Evolutionary conservation across 1,140 invertebrate genomes (phyloP).

Genomic region (Saccostrea glomerata): DNA sequence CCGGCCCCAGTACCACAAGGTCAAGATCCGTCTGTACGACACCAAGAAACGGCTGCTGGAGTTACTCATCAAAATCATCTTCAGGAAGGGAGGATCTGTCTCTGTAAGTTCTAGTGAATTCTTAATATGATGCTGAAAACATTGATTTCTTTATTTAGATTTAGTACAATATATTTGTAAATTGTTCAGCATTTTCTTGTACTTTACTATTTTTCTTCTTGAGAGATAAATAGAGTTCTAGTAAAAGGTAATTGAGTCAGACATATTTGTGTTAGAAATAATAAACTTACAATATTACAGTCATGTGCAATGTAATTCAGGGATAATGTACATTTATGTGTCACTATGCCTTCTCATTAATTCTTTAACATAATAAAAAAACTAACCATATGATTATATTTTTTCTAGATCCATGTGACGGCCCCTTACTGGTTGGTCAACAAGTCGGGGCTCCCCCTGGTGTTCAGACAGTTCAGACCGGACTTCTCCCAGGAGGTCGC

Average conservation of each 20-base stretch:
- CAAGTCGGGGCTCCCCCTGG: slow-evolving; percentile 94
- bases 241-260: too few relatives aligned
- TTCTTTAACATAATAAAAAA: too few relatives aligned
- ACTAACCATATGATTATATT: too few relatives aligned
- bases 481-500: slow-evolving; percentile 88
- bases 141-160: not conserved
- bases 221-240: too few relatives aligned
- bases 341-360: too few relatives aligned
- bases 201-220: too few relatives aligned
- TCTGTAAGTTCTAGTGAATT: slow-evolving; percentile 77
- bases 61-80: slow-evolving; percentile 84
- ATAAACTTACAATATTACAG: too few relatives aligned
- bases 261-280: too few relatives aligned
- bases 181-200: too few relatives aligned
- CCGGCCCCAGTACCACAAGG: slow-evolving; percentile 62
- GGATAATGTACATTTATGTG: too few relatives aligned
- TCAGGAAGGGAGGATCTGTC: slow-evolving; percentile 81
- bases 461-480: slow-evolving; percentile 87
- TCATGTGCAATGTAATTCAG: too few relatives aligned
- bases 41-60: slow-evolving; percentile 85
- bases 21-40: slow-evolving; percentile 85
- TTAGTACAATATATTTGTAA: not conserved
- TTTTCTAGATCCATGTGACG: slow-evolving; percentile 87
- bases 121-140: not conserved
- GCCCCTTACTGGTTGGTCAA: slow-evolving; percentile 98